Evolutionary conservation across 2,888 invertebrate genomes (phyloP).

Genomic region (Nomada goodeniana): DNA sequence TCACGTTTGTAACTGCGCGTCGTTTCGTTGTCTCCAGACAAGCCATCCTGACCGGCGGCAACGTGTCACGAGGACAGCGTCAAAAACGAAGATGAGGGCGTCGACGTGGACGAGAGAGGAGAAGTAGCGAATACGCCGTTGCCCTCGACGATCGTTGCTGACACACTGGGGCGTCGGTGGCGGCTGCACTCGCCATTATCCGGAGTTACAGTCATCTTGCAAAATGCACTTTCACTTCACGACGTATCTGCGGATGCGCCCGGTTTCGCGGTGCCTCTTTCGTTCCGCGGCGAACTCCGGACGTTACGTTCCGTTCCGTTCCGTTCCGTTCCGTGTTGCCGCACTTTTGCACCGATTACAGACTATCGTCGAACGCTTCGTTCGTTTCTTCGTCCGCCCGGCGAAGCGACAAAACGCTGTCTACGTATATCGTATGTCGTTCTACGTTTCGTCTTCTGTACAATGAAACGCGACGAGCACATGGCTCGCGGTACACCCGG

Average conservation of each 20-base stretch:
- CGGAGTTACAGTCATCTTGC: conserved; percentile 69
- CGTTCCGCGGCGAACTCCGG: conserved; percentile 46
- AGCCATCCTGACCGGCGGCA: conserved; percentile 6
- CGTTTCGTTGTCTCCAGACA: conserved; percentile 21
- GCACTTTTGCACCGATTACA: conserved; percentile 11
- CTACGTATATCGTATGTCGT: too few relatives aligned
- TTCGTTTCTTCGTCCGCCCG: neutral
- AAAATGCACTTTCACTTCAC: conserved; percentile 73
- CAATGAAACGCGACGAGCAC: neutral
- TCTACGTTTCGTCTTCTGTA: neutral
- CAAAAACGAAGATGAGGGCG: neutral
- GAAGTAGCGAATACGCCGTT: conserved; percentile 4
- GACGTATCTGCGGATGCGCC: conserved; percentile 69
- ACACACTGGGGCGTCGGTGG: conserved; percentile 56
- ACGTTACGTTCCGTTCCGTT: conserved; percentile 22
- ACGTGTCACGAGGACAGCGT: conserved; percentile 17
- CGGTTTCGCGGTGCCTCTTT: conserved; percentile 55
- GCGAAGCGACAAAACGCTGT: neutral
- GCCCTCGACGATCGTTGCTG: conserved; percentile 54
- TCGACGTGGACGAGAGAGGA: conserved; percentile 2
- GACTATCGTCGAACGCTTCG: neutral
- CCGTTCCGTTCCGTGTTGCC: neutral
- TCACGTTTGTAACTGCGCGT: conserved; percentile 26
- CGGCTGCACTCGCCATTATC: conserved; percentile 62
- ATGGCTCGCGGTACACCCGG: neutral